Evolutionary conservation across 2,797 vertebrate genomes (phyloP), one percentile per base, ranked within the genome.

Genomic region (Anguilla obscura): DNA sequence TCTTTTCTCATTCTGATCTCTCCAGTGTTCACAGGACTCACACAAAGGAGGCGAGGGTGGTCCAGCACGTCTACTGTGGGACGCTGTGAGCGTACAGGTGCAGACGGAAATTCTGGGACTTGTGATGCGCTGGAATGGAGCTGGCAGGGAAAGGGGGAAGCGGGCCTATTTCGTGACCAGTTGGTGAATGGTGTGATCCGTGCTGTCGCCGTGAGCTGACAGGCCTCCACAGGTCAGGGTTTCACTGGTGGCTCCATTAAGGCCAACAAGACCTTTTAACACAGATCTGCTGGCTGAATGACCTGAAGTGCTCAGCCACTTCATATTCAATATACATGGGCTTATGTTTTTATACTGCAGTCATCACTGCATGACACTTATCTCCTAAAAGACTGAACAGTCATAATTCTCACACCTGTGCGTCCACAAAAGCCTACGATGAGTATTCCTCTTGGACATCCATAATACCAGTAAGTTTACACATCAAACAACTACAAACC

Each of bases 1-100:
- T 40, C 79, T 50, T 45, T 40, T 45, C 45, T 82, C 45, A 50
- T 82, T 82, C 45, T 82, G 79, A 82, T 82, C 79, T 74, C 69
- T 50, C 45, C 21, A 82, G 79, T 45, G 21, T 82, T 82, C 79
- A 82, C 40, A 48, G 8, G 33, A 50, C 79, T 48, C 45, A 50
- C 40, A 48, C 79, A 82, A 48, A 82, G 45, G 21, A 45, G 24
- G 21, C 45, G 1, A 45, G 79, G 40, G 27, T 45, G 36, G 40
- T 21, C 74, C 74, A 24, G 74, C 36, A 40, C 45, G 36, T 45
- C 74, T 40, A 16, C 74, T 79, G 2, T 21, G 36, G 74, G 36
- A 50, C 45, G 24, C 27, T 82, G 36, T 5, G 40, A 50, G 18
- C 1, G 18, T n/a, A 50, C 40, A 5, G 14, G 76, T 40, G 7